Percentiles rank a stretch among this genome's conserved stretches.
Evolutionary conservation across 2,888 invertebrate genomes (phyloP).

Genomic region (Parasteatoda lunata): DNA sequence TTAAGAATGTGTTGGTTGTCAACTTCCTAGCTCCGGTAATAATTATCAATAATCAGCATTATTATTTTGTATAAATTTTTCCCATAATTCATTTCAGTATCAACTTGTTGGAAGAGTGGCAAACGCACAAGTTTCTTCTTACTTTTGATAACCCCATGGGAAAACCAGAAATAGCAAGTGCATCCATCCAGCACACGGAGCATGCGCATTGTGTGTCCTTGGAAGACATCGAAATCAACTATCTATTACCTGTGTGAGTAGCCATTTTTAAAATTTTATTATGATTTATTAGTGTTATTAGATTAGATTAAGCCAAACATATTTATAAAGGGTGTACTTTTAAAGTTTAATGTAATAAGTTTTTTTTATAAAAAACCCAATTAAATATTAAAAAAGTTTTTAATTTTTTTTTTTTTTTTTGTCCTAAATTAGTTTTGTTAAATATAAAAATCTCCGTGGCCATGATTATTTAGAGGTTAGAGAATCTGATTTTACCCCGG

Average conservation of each 20-base stretch:
- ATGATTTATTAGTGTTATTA: too few species aligned
- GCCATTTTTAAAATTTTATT: background rate
- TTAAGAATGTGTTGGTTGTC: background rate
- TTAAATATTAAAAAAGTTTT: too few species aligned
- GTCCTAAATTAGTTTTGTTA: too few species aligned
- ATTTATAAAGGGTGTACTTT: too few species aligned
- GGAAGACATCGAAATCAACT: background rate
- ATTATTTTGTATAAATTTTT: background rate
- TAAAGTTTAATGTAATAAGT: too few species aligned
- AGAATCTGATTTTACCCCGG: too few species aligned
- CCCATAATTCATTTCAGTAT: background rate
- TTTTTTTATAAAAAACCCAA: too few species aligned
- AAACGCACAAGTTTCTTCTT: background rate
- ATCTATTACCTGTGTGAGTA: background rate
- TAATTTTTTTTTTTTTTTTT: too few species aligned
- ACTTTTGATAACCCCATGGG: background rate
- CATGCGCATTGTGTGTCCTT: background rate
- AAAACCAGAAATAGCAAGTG: background rate
- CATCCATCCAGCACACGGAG: background rate
- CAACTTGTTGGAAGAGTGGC: background rate
- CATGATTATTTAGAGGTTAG: too few species aligned
- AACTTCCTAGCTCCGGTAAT: background rate
- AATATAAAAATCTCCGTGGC: too few species aligned
- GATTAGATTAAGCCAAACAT: too few species aligned
- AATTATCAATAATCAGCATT: background rate